These are phyloP conservation scores for Eleginops maclovinus DNA, from an alignment of 2,113 vertebrate genomes.

Conservation along the genomic window DNA sequence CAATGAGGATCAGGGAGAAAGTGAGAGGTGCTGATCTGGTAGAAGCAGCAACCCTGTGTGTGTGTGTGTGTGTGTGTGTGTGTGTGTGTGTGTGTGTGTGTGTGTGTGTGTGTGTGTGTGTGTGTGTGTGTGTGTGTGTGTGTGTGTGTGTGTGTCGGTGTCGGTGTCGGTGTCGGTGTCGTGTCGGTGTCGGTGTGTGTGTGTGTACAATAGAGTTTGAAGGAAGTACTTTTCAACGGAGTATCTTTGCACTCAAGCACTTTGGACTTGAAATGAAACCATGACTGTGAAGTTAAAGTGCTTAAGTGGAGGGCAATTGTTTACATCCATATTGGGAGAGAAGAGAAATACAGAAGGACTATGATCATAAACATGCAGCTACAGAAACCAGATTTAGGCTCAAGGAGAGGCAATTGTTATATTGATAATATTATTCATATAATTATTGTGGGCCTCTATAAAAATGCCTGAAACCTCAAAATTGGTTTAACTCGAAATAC, in stretches of 20 bases:
- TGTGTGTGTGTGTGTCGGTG: too few species aligned
- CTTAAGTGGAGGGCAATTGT: background rate
- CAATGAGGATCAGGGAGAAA: conserved; percentile 36
- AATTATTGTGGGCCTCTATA: too few species aligned
- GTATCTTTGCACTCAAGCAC: background rate
- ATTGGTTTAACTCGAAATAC: too few species aligned
- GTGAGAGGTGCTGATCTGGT: conserved; percentile 36
- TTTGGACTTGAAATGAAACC: background rate
- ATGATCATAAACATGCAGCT: background rate
- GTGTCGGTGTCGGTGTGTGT: background rate
- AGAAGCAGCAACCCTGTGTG: conserved; percentile 2
- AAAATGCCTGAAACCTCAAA: too few species aligned
- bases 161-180: too few species aligned
- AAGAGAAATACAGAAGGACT: background rate
- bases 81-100: background rate
- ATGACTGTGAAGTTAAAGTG: conserved; percentile 1
- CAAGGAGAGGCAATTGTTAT: background rate
- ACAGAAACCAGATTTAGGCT: background rate
- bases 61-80: background rate
- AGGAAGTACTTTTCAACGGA: background rate
- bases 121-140: background rate
- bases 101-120: background rate
- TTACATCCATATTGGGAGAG: too few species aligned
- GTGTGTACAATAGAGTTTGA: too few species aligned
- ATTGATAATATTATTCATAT: too few species aligned